Base-by-base conservation (phyloP, 2,113 vertebrate genomes). In the Rhodinocichla rosea region DNA sequence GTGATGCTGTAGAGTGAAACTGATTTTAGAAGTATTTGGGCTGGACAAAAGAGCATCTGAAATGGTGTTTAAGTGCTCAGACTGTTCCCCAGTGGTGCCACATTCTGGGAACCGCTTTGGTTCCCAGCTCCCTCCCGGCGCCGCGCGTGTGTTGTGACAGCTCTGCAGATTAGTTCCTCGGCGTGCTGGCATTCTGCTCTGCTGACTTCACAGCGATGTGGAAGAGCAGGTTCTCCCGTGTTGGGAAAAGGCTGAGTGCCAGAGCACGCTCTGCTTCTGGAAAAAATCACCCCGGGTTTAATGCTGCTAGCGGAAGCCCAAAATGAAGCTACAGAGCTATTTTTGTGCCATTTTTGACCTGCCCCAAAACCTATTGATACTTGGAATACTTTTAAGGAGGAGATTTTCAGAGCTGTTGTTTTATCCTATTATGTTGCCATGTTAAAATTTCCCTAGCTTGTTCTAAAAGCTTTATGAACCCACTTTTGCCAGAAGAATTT, bases 211-310 rank as follows among this genome's bases (percentile, higher is more conserved):
- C 87, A 28, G 40, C 50, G 82, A 77, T 83, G 93, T 69, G 67
- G 78, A 79, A 67, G 90, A 95, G 92, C 93, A 95, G 92, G 90
- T 95, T 96, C 84, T 65, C 87, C 88, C 7, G 3, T 52, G 70
- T 55, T 90, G 92, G 90, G 90, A 94, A 83, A 50, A 88, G 90
- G 90, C 90, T 11, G 10, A 6, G 91, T 91, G 95, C 93, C 94
- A 95, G 94, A 84, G 92, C 89, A n/a, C 4, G 4, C 73, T 88
- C 76, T 64, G 80, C 75, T 86, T 23, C 76, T 90, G 88, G 71
- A 83, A 74, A 2, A 83, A 56, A 55, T 44, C 74, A 42, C 27
- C 15, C 19, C 0, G 0, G 32, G 2, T 52, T 78, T 57, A 10
- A 13, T 5, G 13, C n/a, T 30, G 45, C 7, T 24, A 52, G 93